A percentile compares a stretch with the other conserved stretches of the same genome.
These are phyloP conservation scores for Alitta virens DNA, from an alignment of 2,888 invertebrate genomes.

Conservation along the genomic window DNA sequence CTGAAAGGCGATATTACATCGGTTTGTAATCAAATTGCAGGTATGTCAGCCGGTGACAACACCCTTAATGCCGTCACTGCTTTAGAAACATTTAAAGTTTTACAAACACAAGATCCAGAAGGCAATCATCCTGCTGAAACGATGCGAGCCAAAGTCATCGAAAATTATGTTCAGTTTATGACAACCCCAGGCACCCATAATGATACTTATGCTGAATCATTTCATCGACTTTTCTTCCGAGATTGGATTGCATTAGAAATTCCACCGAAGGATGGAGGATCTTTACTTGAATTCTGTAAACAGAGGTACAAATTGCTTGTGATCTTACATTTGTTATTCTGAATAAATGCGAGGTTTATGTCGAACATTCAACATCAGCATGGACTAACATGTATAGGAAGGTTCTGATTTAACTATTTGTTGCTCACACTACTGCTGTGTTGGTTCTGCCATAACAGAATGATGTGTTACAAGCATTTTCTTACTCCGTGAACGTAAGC, in stretches of 20 bases:
- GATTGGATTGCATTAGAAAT: slow-evolving; percentile 35
- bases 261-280: slow-evolving; percentile 30
- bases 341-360: too few relatives aligned
- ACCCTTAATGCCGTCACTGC: slow-evolving; percentile 43
- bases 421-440: too few relatives aligned
- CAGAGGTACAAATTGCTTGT: slow-evolving; percentile 33
- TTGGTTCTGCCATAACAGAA: too few relatives aligned
- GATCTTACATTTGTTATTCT: too few relatives aligned
- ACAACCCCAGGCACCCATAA: slow-evolving; percentile 45
- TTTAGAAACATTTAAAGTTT: slow-evolving; percentile 35
- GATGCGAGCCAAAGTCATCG: slow-evolving; percentile 36
- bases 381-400: too few relatives aligned
- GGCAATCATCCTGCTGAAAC: slow-evolving; percentile 28
- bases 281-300: slow-evolving; percentile 37
- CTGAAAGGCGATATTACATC: too few relatives aligned
- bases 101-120: slow-evolving; percentile 38
- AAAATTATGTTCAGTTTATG: slow-evolving; percentile 47
- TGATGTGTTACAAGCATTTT: too few relatives aligned
- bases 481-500: too few relatives aligned
- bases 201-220: slow-evolving; percentile 49
- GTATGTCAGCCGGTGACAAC: slow-evolving; percentile 48
- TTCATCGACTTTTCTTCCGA: slow-evolving; percentile 44
- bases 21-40: too few relatives aligned
- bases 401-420: too few relatives aligned
- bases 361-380: too few relatives aligned